Evolutionary conservation across 2,797 vertebrate genomes (phyloP).

Genomic region (Paramormyrops hopkinsi): DNA sequence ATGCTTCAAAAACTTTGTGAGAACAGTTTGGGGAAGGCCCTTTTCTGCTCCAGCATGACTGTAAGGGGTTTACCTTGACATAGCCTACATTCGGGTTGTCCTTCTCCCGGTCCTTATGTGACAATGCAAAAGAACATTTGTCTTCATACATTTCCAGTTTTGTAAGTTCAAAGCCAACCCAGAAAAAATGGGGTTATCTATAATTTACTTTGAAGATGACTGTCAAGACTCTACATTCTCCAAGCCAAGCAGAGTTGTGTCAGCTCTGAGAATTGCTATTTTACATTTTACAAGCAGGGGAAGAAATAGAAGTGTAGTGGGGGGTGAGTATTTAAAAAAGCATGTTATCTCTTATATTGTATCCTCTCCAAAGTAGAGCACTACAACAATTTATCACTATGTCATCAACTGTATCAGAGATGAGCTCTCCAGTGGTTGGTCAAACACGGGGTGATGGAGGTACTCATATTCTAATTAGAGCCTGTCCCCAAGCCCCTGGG

Average conservation of each 20-base stretch:
- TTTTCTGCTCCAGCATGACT: background rate
- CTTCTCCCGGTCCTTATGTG: background rate
- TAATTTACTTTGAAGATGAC: slow-evolving; percentile 18
- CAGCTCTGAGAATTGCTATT: slow-evolving; percentile 11
- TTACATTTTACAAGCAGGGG: slow-evolving; percentile 11
- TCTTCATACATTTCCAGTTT: slow-evolving; percentile 15
- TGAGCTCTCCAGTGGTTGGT: background rate
- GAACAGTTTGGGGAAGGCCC: background rate
- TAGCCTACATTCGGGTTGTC: background rate
- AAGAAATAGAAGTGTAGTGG: background rate
- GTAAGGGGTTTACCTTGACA: background rate
- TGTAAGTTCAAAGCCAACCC: background rate
- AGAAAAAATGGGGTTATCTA: slow-evolving; percentile 16
- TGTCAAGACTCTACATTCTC: background rate
- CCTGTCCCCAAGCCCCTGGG: background rate
- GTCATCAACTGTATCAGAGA: slow-evolving; percentile 18
- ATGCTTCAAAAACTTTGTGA: background rate
- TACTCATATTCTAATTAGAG: slow-evolving; percentile 2
- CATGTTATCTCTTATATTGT: background rate
- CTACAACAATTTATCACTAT: slow-evolving; percentile 18
- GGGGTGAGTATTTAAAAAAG: background rate
- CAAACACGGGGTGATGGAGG: background rate
- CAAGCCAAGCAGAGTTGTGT: background rate
- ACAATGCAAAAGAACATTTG: slow-evolving; percentile 12
- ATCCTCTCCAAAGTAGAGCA: slow-evolving; percentile 8